Percentiles rank a stretch among this genome's conserved stretches.
These are phyloP conservation scores for Helostoma temminkii DNA, from an alignment of 2,797 vertebrate genomes.

Conservation along the genomic window DNA sequence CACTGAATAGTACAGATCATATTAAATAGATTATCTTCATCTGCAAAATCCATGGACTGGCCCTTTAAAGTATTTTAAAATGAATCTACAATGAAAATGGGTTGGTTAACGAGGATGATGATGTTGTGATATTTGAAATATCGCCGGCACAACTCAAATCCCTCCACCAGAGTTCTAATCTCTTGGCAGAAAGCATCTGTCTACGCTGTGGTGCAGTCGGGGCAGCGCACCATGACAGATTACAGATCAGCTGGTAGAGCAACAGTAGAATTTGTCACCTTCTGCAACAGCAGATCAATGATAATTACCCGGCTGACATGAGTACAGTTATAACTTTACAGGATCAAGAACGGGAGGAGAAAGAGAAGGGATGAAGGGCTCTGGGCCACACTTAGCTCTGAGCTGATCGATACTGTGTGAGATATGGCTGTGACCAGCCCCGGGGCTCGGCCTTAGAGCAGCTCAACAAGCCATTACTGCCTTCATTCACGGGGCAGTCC, in stretches of 20 bases:
- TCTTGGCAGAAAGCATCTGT: conserved; percentile 26
- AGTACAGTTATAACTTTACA: conserved; percentile 97
- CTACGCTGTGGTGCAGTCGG: conserved; percentile 20
- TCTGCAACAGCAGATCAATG: conserved; percentile 92
- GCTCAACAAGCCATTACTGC: conserved; percentile 75
- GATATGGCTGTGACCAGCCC: conserved; percentile 68
- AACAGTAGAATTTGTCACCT: conserved; percentile 89
- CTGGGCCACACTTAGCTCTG: conserved; percentile 71
- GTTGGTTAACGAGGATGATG: neutral
- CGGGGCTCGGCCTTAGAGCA: conserved; percentile 51
- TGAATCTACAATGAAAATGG: neutral
- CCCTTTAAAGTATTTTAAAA: neutral
- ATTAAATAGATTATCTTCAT: neutral
- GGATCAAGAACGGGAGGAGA: conserved; percentile 88
- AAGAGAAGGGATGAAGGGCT: conserved; percentile 71
- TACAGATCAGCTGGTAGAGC: conserved; percentile 87
- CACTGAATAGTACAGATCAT: no score
- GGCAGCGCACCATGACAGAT: conserved; percentile 75
- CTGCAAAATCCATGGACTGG: neutral
- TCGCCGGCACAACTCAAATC: neutral
- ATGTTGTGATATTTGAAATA: neutral
- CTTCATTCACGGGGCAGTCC: conserved; percentile 45
- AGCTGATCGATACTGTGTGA: conserved; percentile 75
- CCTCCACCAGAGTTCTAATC: neutral
- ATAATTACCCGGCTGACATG: conserved; percentile 95